A percentile compares a stretch with the other conserved stretches of the same genome.
These are phyloP conservation scores for Napeogenes sylphis DNA, from an alignment of 2,888 invertebrate species.

Conservation along the genomic window DNA sequence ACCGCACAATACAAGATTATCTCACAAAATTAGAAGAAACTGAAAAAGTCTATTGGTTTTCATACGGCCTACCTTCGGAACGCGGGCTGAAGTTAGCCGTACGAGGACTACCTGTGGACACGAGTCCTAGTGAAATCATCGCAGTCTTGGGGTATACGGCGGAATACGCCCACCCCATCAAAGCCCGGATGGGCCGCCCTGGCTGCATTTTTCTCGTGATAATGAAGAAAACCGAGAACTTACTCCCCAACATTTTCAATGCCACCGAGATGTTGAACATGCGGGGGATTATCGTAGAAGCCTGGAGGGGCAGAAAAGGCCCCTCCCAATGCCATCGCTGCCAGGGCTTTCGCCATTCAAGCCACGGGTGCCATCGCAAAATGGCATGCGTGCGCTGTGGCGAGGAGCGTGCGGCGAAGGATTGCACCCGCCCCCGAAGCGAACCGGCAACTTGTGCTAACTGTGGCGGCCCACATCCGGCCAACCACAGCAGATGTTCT, in stretches of 20 bases:
- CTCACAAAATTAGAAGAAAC: no score
- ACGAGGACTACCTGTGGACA: conserved; percentile 6
- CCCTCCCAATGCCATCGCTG: no score
- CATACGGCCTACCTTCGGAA: conserved; percentile 22
- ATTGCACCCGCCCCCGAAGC: not conserved
- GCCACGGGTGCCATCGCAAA: not conserved
- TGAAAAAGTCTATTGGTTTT: conserved; percentile 23
- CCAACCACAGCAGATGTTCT: not conserved
- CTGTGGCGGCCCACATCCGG: conserved; percentile 11
- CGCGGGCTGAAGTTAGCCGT: conserved; percentile 22
- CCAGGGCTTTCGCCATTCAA: no score
- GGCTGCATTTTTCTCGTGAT: not conserved
- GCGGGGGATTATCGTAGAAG: no score
- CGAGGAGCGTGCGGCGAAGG: not conserved
- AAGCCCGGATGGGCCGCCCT: not conserved
- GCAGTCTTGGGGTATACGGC: not conserved
- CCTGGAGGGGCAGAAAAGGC: no score
- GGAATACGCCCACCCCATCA: not conserved
- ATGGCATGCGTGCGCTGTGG: conserved; percentile 5
- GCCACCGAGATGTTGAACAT: no score
- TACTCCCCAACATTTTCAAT: no score
- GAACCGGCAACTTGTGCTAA: conserved; percentile 7
- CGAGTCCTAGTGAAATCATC: not conserved
- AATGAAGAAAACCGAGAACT: no score
- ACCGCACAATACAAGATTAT: not conserved